phyloP scores from a whole-genome alignment of 2,888 invertebrate genomes.

The Drosophila cognata region DNA sequence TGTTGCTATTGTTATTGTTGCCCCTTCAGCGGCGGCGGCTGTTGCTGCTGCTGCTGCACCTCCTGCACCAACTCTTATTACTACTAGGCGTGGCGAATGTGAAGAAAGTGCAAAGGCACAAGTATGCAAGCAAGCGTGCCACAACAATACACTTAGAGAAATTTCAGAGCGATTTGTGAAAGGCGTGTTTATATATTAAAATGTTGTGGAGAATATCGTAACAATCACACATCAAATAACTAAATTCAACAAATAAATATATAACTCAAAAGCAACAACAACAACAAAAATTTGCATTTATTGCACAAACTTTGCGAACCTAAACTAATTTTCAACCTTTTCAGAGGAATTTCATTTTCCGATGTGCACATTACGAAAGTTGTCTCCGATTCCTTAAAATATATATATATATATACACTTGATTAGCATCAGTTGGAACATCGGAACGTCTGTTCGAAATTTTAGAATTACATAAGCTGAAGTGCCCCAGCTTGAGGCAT shows the following conservation, averaged over 20 bases:
- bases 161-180: not conserved
- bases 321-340: not conserved
- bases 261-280: too few relatives aligned
- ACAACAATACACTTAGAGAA: slow-evolving; percentile 38
- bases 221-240: not conserved
- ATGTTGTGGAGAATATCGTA: not conserved
- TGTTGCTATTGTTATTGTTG: slow-evolving; percentile 20
- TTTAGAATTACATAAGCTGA: not conserved
- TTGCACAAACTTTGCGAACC: not conserved
- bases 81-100: slow-evolving; percentile 51
- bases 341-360: not conserved
- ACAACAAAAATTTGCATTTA: not conserved
- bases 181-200: not conserved
- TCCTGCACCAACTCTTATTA: slow-evolving; percentile 30
- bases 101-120: slow-evolving; percentile 60
- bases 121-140: slow-evolving; percentile 50
- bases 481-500: not conserved
- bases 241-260: not conserved
- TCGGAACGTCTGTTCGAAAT: not conserved
- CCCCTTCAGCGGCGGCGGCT: slow-evolving; percentile 38
- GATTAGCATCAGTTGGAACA: not conserved
- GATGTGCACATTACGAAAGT: not conserved
- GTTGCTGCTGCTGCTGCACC: slow-evolving; percentile 30
- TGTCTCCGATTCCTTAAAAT: not conserved
- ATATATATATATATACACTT: not conserved